Base-by-base conservation (phyloP, 1,140 invertebrate species). In the Aradophagus sp. region DNA sequence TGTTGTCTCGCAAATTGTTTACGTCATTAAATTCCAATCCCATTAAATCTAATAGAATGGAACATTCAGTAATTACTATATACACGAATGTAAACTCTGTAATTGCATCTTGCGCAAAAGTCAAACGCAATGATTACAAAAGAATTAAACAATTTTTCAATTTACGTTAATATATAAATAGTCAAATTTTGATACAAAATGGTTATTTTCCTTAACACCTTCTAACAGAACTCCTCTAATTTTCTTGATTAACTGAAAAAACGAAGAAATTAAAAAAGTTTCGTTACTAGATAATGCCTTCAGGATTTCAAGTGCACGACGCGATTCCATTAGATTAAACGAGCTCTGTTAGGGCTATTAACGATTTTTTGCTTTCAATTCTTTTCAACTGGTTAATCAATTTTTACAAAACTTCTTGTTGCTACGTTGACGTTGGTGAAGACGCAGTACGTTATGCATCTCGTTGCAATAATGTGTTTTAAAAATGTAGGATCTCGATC, bases 41-140 rank as follows among this genome's bases (percentile, higher is more conserved):
- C 72, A 74, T 74, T 70, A 69, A 74, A 61, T 69, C 56, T 73
- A 69, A 73, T 59, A 73, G 48, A 73, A 73, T 68, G 53, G 61
- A 73, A 67, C 70, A 68, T 70, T 61, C 52, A 70, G 58, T 70
- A 71, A 71, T 71, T 69, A 62, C 65, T 74, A 74, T 74, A 44
- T 74, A 74, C 73, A 73, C 52, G 47, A 73, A 65, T 67, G 65
- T 73, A 73, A 68, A 69, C 38, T 63, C 69, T 73, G 53, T 50
- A 61, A 58, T 61, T 74, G 61, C 35, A 59, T 71, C 17, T 53
- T 36, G 42, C 59, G 44, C 44, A 36, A 56, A 47, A 61, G 14
- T 69, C 32, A 56, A 70, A 62, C 55, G 44, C 59, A 72, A 52
- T 50, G 56, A 70, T 53, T 55, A 68, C 62, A 66, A 58, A 62